Evolutionary conservation across 2,797 vertebrate genomes (phyloP), one percentile per base, ranked within the genome.

Genomic region (Picus viridis): DNA sequence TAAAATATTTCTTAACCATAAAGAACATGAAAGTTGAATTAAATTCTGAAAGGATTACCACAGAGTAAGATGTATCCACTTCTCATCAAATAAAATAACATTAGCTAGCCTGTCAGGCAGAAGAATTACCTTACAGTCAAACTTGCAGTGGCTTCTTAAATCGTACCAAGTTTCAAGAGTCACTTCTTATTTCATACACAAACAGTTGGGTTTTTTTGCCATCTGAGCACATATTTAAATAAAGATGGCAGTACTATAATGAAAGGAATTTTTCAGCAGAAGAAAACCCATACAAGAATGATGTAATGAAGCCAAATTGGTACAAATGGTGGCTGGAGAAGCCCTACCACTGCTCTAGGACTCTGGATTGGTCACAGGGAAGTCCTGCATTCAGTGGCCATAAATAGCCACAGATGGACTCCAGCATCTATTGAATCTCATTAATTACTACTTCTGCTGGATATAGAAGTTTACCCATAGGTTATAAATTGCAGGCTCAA

Each of bases 1-100:
- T 71, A 72, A 64, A 92, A 72, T 65, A 85, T 85, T 75, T 85
- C 67, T 79, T 80, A 86, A 43, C 62, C 51, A 54, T 89, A 63
- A 58, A 87, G 30, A 51, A 76, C 8, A 75, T 47, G 43, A 71
- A 88, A 43, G 27, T 64, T 56, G 27, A 91, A 86, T 53, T 70
- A 77, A 68, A 87, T 79, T 92, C 80, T 71, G 68, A 78, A 90
- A 63, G 20, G 29, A 67, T 75, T 61, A 70, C 15, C 51, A 69
- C 16, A 89, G 7, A 76, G 12, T 45, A 67, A 88, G 41, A 27
- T 57, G 6, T 36, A 78, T 62, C 16, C 29, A 61, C 23, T 64
- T 65, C 75, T 29, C 32, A 84, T 68, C 72, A 80, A 86, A 41
- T 20, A 67, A 74, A 89, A 73, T 32, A 51, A 24, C 30, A 79